phyloP scores from a whole-genome alignment of 2,888 invertebrate species.

The Elgonia sp. region DNA sequence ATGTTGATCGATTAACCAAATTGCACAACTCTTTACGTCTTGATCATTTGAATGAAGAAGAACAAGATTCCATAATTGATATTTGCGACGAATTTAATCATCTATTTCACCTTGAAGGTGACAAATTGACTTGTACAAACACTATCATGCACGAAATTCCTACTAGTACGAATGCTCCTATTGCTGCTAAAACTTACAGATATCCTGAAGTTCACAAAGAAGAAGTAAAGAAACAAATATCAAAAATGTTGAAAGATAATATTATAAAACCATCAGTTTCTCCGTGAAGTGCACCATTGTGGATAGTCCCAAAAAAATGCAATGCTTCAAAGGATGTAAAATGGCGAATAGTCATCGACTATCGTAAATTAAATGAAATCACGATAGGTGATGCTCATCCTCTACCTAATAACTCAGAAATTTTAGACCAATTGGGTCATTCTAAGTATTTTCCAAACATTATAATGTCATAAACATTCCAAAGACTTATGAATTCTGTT shows the following conservation, averaged over 20 bases:
- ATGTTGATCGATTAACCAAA: conserved; percentile 4
- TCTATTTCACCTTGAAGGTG: conserved; percentile 38
- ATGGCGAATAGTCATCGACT: conserved; percentile 80
- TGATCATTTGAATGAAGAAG: conserved; percentile 43
- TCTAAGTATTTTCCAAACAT: conserved; percentile 77
- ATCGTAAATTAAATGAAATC: conserved; percentile 79
- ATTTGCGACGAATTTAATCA: conserved; percentile 41
- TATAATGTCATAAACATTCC: conserved; percentile 81
- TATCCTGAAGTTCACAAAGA: conserved; percentile 33
- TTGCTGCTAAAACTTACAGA: conserved; percentile 74
- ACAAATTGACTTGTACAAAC: conserved; percentile 36
- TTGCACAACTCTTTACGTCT: conserved; percentile 7
- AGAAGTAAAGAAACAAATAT: conserved; percentile 73
- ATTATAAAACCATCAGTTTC: conserved; percentile 79
- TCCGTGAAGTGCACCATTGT: conserved; percentile 84
- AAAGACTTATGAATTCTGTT: conserved; percentile 80
- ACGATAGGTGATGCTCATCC: conserved; percentile 81
- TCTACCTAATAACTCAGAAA: conserved; percentile 81
- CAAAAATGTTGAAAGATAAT: conserved; percentile 78
- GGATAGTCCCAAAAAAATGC: conserved; percentile 83
- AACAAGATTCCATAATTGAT: conserved; percentile 6
- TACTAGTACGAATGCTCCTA: conserved; percentile 45
- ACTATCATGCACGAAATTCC: conserved; percentile 60
- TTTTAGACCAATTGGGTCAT: conserved; percentile 78
- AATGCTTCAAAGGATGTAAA: conserved; percentile 68